phyloP scores from a whole-genome alignment of 1,140 invertebrate genomes.

The Mylabris phalerata region DNA sequence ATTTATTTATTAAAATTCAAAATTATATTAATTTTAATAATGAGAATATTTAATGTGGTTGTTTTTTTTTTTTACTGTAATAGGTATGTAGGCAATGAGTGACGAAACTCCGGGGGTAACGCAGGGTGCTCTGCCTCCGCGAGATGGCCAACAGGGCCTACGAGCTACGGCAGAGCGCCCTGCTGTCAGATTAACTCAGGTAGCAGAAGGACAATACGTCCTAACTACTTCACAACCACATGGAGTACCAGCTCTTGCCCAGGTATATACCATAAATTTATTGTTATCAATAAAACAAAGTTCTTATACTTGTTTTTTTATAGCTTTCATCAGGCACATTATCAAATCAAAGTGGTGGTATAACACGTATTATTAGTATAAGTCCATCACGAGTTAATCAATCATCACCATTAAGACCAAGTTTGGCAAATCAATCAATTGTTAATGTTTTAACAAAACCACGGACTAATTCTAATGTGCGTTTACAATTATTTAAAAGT shows the following conservation, averaged over 20 bases:
- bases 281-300: no score
- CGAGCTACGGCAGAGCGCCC: constrained; percentile 33
- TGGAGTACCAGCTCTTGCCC: constrained; percentile 34
- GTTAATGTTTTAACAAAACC: constrained; percentile 39
- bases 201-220: constrained; percentile 38
- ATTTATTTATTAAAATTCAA: no score
- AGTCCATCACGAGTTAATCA: constrained; percentile 33
- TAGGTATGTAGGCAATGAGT: constrained; percentile 39
- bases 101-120: constrained; percentile 41
- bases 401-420: constrained; percentile 33
- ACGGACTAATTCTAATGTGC: constrained; percentile 29
- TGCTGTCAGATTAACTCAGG: constrained; percentile 36
- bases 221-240: constrained; percentile 31
- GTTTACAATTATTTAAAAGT: constrained; percentile 32
- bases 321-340: constrained; percentile 30
- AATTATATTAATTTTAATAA: no score
- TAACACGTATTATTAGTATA: constrained; percentile 39
- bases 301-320: background rate
- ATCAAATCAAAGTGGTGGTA: constrained; percentile 23
- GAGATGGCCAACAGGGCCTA: constrained; percentile 31
- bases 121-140: constrained; percentile 41
- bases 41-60: background rate
- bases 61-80: constrained; percentile 1
- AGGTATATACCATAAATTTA: constrained; percentile 20
- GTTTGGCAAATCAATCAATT: constrained; percentile 39